Evolutionary conservation across 2,888 invertebrate genomes (phyloP), one percentile per base, ranked within the genome.

Genomic region (Andrena dorsata): DNA sequence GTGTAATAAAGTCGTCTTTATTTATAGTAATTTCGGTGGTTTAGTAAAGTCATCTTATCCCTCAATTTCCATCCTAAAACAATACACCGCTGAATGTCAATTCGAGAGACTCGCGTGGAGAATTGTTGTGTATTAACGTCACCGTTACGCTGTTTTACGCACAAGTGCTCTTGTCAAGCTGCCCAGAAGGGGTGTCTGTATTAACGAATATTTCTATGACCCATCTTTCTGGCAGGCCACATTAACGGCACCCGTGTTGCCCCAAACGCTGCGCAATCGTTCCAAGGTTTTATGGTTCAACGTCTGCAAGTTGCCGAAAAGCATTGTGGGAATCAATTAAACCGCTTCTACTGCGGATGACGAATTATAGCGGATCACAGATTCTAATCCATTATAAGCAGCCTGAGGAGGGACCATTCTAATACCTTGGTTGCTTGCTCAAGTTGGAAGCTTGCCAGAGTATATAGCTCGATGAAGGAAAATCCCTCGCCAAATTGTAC

Each of bases 1-100:
- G 83, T 35, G 28, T 76, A 86, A 82, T 84, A 89, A 90, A 89
- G 78, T 81, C 60, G 73, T 81, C 82, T 86, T 56, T 88, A 90
- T 89, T 90, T 91, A 88, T 89, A 87, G 47, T 85, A 85, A 71
- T 56, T 32, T 70, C 20, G 41, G 13, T 49, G 8, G 47, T 35
- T 13, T n/a, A n/a, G n/a, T n/a, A n/a, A 8, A 26, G 30, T 65
- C 60, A 65, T 28, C 56, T 6, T 28, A 47, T 32, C 35, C 2
- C 41, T 4, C 13, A 2, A 28, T 16, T 7, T 6, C 13, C 20
- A 8, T 5, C 56, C 41, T 20, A 1, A n/a, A 32, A 2, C 41
- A 20, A 64, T 28, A 10, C 8, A 23, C 30, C n/a, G 2, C 20
- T 30, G 35, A 26, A 35, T 13, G 30, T 13, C 53, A 2, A 68